Evolutionary conservation across 92 coral and sea anemone genomes (phyloP), one percentile per base, ranked within the genome.

Genomic region (Phenganax marumi): DNA sequence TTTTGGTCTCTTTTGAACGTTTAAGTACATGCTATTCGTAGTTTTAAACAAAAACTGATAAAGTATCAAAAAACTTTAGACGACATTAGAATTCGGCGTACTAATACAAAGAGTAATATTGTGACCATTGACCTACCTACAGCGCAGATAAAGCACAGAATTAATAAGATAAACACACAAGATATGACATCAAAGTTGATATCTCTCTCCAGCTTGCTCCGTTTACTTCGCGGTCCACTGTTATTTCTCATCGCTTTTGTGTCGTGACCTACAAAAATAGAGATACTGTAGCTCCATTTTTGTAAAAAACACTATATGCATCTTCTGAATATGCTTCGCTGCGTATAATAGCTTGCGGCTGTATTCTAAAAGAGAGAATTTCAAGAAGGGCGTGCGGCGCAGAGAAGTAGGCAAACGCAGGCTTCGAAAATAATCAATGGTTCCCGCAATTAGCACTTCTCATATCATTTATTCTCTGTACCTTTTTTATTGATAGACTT

Each of bases 161-260:
- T 68, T 65, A 96, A 85, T 54, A 96, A 87, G 51, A 96, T 92
- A 52, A 92, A 85, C 10, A 96, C 99, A 89, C 99, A 96, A n/a
- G 99, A 87, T 69, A 96, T 80, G 22, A 96, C 97, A 72, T 96
- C 99, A 25, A 81, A 55, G 87, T 96, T 96, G 52, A 96, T 92
- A 69, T 96, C 92, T 61, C 97, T 86, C 68, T 96, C 99, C 52
- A 96, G 88, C 68, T 91, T 96, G 83, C 99, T 96, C 69, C 93
- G 93, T 80, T 96, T 96, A 89, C 91, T 92, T 17, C 99, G 85
- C 17, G 99, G 99, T 16, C 99, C 99, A 89, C 97, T 92, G 91
- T 96, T 96, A 81, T 96, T 96, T 52, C 87, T 83, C 92, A 96
- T 93, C 53, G 99, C 99, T 91, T 96, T 96, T n/a, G 93, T 96